Base-by-base conservation (phyloP, 1,140 invertebrate genomes). In the Cydia strobilella region DNA sequence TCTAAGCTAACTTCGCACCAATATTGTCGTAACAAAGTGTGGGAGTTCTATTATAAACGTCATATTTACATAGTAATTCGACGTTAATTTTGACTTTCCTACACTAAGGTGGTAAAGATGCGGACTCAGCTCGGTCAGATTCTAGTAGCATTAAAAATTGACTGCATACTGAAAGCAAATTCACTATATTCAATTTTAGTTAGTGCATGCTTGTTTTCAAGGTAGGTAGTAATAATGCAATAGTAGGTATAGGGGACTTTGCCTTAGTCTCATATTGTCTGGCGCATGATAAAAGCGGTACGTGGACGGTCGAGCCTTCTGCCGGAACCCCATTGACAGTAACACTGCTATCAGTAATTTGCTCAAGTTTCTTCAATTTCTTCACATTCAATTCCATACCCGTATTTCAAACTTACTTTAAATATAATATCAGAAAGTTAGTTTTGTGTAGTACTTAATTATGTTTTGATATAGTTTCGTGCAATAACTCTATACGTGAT, bases 201-300 rank as follows among this genome's bases (percentile, higher is more conserved):
- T 59, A 59, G 54, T 59, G n/a, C 54, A 59, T 59, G 54, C 54
- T 59, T 54, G 42, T 7, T 54, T 54, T 15, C n/a, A n/a, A 51
- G 15, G 45, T 12, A 42, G n/a, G n/a, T 59, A 59, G 20, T 3
- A 5, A 59, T 23, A 23, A 4, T 54, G 2, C n/a, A 54, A 54
- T 54, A 18, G 51, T 54, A 7, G n/a, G n/a, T n/a, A n/a, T n/a
- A 18, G 4, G 3, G 48, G 15, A n/a, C 4, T 51, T n/a, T 20
- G 7, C n/a, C 9, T 39, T 15, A 35, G n/a, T 69, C 65, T 39
- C 65, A 27, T 69, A 39, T 69, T 69, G 65, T 69, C 65, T 20
- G 65, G 65, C 35, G 31, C 65, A 69, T 69, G 65, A 69, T 69
- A 69, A 35, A 69, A 69, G n/a, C 31, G 65, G 65, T 69, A n/a